These are phyloP conservation scores for Hipposideros armiger DNA, from an alignment of 2,113 vertebrate genomes.

Conservation along the genomic window DNA sequence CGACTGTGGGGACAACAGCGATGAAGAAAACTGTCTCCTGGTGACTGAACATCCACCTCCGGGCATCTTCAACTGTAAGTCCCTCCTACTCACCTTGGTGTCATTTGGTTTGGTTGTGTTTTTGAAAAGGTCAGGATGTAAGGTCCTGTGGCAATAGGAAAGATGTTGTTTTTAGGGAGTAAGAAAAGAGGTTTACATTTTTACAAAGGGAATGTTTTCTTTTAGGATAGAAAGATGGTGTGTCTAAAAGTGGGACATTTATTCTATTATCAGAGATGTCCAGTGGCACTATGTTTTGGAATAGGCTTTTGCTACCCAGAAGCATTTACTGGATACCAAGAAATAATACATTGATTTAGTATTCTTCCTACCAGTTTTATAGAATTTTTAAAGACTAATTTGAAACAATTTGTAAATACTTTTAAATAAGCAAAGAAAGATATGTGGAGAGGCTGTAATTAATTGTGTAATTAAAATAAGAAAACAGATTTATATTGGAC, in stretches of 20 bases:
- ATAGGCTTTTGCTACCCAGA: neutral
- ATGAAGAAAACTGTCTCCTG: slow-evolving; percentile 97
- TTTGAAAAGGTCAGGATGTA: neutral
- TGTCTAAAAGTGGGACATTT: neutral
- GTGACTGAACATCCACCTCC: slow-evolving; percentile 97
- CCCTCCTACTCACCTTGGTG: neutral
- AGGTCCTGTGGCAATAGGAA: neutral
- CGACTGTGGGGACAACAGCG: slow-evolving; percentile 98
- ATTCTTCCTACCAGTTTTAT: neutral
- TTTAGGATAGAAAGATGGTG: neutral
- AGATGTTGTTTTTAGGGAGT: neutral
- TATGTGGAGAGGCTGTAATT: neutral
- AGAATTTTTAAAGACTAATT: neutral
- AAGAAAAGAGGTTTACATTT: neutral
- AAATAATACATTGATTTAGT: neutral
- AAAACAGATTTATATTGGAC: neutral
- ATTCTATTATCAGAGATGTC: neutral
- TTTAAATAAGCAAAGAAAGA: slow-evolving; percentile 29
- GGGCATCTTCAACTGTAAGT: slow-evolving; percentile 97
- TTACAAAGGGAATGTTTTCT: neutral
- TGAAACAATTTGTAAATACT: neutral
- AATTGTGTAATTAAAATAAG: slow-evolving; percentile 8
- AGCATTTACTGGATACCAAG: neutral
- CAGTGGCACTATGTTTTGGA: neutral
- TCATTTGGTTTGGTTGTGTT: neutral